A percentile compares a stretch with the other conserved stretches of the same genome.
These are phyloP conservation scores for Trichacis sp. DNA, from an alignment of 2,888 invertebrate species.

Conservation along the genomic window DNA sequence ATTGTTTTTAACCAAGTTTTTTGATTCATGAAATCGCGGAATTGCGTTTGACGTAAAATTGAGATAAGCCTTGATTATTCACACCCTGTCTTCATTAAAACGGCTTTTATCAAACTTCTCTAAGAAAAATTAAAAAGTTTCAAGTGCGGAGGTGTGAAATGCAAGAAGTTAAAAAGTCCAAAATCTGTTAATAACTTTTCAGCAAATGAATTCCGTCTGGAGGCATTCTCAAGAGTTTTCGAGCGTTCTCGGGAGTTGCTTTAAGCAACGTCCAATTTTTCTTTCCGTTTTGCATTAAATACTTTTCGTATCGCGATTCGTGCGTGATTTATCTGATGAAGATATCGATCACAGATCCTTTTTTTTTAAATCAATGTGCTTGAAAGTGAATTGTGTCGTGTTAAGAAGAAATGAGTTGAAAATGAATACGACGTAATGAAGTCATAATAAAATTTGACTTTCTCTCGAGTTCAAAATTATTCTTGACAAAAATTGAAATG, in stretches of 20 bases:
- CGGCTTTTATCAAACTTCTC: not conserved
- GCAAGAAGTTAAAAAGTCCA: constrained; percentile 13
- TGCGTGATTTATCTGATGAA: no score
- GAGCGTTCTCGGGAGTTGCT: constrained; percentile 1
- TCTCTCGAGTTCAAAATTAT: no score
- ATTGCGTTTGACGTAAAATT: not conserved
- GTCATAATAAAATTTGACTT: no score
- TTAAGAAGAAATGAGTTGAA: no score
- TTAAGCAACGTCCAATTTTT: not conserved
- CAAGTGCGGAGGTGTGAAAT: constrained; percentile 14
- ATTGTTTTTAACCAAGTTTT: not conserved
- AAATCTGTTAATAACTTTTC: constrained; percentile 23
- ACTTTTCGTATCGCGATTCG: no score
- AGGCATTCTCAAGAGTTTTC: constrained; percentile 28
- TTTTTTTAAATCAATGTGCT: no score
- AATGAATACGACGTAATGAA: no score
- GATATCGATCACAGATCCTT: no score
- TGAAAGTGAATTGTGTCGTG: no score
- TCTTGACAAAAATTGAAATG: no score
- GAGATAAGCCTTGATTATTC: not conserved
- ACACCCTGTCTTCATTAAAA: not conserved
- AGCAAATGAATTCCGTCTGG: constrained; percentile 26
- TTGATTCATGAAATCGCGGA: not conserved
- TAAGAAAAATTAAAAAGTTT: constrained; percentile 26
- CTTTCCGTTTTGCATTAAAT: no score